Percentiles rank a stretch among this genome's conserved stretches.
Evolutionary conservation across 2,113 vertebrate species (phyloP).

Genomic region (Atractosteus spatula): DNA sequence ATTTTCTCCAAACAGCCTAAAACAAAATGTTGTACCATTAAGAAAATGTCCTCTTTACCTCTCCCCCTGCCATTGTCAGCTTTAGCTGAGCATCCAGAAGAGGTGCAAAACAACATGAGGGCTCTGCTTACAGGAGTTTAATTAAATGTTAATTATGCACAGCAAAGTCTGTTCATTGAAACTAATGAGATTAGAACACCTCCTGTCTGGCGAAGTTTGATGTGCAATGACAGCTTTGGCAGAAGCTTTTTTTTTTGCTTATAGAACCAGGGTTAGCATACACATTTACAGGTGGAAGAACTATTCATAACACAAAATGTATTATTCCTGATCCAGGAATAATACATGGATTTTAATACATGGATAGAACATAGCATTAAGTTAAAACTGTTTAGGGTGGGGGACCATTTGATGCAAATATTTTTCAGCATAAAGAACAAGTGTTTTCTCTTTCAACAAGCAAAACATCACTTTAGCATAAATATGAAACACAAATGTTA

Average conservation of each 20-base stretch:
- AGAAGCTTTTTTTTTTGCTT: background rate
- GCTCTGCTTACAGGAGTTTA: conserved; percentile 1
- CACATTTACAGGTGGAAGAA: background rate
- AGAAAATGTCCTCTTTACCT: background rate
- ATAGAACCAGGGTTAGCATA: background rate
- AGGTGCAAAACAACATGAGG: background rate
- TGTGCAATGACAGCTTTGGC: background rate
- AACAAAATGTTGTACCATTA: too few relatives aligned
- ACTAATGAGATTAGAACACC: conserved; percentile 8
- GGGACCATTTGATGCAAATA: too few relatives aligned
- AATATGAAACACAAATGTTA: too few relatives aligned
- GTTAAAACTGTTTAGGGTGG: too few relatives aligned
- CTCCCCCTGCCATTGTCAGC: background rate
- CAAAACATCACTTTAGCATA: too few relatives aligned
- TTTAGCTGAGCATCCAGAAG: background rate
- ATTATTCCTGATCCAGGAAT: too few relatives aligned
- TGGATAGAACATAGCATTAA: too few relatives aligned
- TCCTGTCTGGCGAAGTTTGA: background rate
- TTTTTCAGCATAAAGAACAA: too few relatives aligned
- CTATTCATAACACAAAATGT: too few relatives aligned
- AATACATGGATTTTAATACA: too few relatives aligned
- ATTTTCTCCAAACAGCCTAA: too few relatives aligned
- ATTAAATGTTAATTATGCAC: conserved; percentile 6
- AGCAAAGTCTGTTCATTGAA: background rate
- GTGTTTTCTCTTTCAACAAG: too few relatives aligned